phyloP scores from a whole-genome alignment of 2,797 vertebrate species.

The Micromesistius poutassou region DNA sequence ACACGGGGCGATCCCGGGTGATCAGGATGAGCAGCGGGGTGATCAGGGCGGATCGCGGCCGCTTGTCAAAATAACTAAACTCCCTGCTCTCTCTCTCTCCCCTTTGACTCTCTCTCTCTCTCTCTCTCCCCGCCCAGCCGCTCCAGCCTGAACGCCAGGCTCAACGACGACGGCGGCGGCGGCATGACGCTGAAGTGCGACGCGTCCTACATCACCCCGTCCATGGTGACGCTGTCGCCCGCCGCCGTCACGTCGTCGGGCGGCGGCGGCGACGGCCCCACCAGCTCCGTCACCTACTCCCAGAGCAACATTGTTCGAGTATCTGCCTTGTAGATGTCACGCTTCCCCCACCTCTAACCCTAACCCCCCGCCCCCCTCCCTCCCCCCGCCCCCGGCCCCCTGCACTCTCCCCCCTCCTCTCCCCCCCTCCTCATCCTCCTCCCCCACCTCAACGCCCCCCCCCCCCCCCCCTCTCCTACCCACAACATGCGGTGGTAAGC shows the following conservation, averaged over 20 bases:
- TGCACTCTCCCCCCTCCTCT: too few species aligned
- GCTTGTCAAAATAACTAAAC: background rate
- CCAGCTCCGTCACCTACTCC: conserved; percentile 82
- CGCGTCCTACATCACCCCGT: conserved; percentile 90
- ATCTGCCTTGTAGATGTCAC: conserved; percentile 91
- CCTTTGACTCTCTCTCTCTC: conserved; percentile 23
- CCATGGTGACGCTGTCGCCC: conserved; percentile 94
- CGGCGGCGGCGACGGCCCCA: conserved; percentile 73
- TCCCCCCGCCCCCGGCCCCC: too few species aligned
- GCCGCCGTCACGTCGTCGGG: conserved; percentile 77
- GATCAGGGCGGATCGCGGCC: too few species aligned
- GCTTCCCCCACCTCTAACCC: conserved; percentile 34
- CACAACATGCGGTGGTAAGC: conserved; percentile 36
- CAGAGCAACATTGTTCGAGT: conserved; percentile 98
- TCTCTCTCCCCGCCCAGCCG: conserved; percentile 71
- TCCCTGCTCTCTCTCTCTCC: background rate
- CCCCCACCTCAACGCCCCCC: too few species aligned
- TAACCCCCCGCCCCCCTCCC: background rate
- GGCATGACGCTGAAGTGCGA: conserved; percentile 94
- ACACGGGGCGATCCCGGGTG: too few species aligned
- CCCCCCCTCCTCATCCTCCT: too few species aligned
- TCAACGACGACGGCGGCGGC: conserved; percentile 90
- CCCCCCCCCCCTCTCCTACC: background rate
- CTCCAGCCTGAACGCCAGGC: conserved; percentile 97
- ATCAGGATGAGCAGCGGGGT: too few species aligned